Base-by-base conservation (phyloP, 2,113 vertebrate species). In the Alces alces region DNA sequence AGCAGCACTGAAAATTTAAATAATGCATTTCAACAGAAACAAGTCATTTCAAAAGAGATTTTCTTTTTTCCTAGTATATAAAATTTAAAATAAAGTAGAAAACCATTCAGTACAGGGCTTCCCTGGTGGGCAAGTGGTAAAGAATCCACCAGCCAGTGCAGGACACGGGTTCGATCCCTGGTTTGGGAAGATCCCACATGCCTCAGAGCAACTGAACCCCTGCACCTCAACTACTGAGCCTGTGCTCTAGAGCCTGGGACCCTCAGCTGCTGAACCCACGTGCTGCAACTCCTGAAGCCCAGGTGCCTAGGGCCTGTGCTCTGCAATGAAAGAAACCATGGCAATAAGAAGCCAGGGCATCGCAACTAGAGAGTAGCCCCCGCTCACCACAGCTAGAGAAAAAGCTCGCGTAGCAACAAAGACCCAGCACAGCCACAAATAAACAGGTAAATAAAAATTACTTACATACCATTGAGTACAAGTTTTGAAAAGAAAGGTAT, bases 71-170 rank as follows among this genome's bases (percentile, higher is more conserved):
- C 39, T 9, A 80, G 39, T 19, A 91, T 57, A 17, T 57, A 90
- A 17, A 50, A 43, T 93, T 96, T 76, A 85, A 93, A 89, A 64
- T 83, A 54, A 64, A 73, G 52, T 60, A 9, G 17, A 58, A 76
- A 25, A 28, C 28, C 82, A 36, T 45, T 73, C 1, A 3, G 16
- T 58, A 33, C 80, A 43, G 70, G 12, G 70, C 70, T 27, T 76
- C 70, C 39, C 70, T 76, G 70, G 23, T 43, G 39, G 39, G 11
- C 23, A 25, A 43, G 70, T 27, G 70, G 70, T 43, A 43, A 43
- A 43, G 70, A 76, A 43, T 76, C 70, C 0, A 0, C 23, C 1
- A 0, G 70, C 23, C 39, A 27, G 3, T 27, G 70, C 21, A 43
- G 39, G 70, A 76, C 39, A 7, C 5, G 70, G 39, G 21, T 25